Evolutionary conservation across 2,797 vertebrate genomes (phyloP).

Genomic region (Sebastes glaucus): DNA sequence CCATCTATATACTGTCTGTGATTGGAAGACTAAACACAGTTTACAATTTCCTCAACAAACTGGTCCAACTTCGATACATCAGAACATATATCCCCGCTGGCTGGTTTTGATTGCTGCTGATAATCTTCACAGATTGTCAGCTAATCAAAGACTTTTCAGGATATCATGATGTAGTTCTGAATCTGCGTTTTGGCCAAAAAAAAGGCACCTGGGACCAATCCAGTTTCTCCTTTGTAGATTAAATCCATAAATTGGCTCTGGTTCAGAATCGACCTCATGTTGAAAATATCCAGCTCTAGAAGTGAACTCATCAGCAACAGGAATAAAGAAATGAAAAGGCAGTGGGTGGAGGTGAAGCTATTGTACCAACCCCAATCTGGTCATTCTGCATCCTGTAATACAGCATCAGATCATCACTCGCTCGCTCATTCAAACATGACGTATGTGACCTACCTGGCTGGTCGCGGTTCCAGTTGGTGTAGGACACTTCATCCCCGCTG

Average conservation of each 20-base stretch:
- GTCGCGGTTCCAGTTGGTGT: conserved; percentile 96
- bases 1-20: too few species aligned
- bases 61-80: not conserved
- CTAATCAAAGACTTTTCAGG: not conserved
- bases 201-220: conserved; percentile 9
- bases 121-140: too few species aligned
- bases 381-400: not conserved
- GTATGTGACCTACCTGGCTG: conserved; percentile 85
- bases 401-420: not conserved
- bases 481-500: conserved; percentile 88
- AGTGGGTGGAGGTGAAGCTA: not conserved
- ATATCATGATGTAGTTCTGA: not conserved
- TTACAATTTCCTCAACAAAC: not conserved
- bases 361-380: not conserved
- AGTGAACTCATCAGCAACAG: not conserved
- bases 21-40: not conserved
- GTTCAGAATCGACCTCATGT: not conserved
- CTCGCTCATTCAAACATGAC: not conserved
- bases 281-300: conserved; percentile 1
- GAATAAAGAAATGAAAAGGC: not conserved
- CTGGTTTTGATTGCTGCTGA: not conserved
- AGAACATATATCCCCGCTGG: not conserved
- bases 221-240: not conserved
- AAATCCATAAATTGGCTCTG: not conserved
- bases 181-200: not conserved